A percentile compares a stretch with the other conserved stretches of the same genome.
phyloP scores from a whole-genome alignment of 2,797 vertebrate genomes.

The Acanthornis magna region DNA sequence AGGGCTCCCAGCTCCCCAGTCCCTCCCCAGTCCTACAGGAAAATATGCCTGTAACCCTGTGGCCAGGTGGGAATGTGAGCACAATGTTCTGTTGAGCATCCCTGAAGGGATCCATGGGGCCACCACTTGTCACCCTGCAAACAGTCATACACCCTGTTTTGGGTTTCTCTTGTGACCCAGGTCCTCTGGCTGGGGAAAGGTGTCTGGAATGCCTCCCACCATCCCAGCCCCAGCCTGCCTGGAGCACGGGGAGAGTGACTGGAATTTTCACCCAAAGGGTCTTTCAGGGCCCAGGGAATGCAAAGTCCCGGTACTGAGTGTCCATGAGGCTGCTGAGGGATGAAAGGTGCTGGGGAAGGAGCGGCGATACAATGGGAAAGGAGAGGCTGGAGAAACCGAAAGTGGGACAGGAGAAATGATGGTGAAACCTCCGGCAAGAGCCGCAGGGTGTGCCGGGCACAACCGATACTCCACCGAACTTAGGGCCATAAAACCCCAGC shows the following conservation, averaged over 20 bases:
- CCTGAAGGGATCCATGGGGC: rapidly evolving
- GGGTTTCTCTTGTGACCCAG: not conserved
- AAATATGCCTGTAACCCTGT: rapidly evolving
- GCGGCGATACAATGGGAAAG: rapidly evolving
- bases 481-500: not conserved
- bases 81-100: rapidly evolving
- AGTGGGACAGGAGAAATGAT: not conserved
- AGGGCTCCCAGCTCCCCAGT: not conserved
- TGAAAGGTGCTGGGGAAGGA: not conserved
- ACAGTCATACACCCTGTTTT: rapidly evolving
- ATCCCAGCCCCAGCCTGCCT: rapidly evolving
- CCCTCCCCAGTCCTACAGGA: not conserved
- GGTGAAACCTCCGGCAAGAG: not conserved
- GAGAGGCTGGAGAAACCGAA: not conserved
- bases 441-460: not conserved
- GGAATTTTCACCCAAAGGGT: not conserved
- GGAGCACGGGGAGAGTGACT: not conserved
- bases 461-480: not conserved
- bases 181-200: not conserved
- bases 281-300: not conserved
- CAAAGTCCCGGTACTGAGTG: not conserved
- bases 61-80: not conserved
- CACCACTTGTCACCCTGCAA: rapidly evolving
- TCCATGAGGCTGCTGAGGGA: not conserved
- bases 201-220: not conserved